These are phyloP conservation scores for Heterodera carotae DNA, from an alignment of 1,140 invertebrate species.

Conservation along the genomic window DNA sequence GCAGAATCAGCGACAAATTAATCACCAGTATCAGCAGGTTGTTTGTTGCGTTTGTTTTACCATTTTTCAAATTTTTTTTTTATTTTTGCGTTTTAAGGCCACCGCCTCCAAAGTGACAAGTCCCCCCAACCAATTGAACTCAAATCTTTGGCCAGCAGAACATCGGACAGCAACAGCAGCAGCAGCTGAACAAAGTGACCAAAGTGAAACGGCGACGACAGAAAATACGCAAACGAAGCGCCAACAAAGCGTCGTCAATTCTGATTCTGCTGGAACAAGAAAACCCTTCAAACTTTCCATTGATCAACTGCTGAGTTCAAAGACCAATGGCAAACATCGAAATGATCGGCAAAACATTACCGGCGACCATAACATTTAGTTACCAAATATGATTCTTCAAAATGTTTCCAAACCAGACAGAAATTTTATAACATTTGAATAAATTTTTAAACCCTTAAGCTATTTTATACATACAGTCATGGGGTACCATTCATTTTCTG, in stretches of 20 bases:
- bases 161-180: not conserved
- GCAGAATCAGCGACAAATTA: not conserved
- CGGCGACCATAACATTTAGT: not conserved
- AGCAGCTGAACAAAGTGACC: not conserved
- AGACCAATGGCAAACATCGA: conserved; percentile 12
- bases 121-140: not conserved
- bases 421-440: no score
- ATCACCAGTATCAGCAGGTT: not conserved
- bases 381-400: not conserved
- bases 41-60: not conserved
- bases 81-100: not conserved
- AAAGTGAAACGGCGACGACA: not conserved
- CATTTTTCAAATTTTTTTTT: no score
- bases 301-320: conserved; percentile 42
- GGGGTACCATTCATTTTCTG: no score
- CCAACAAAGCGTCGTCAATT: not conserved
- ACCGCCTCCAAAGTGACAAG: not conserved
- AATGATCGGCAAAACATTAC: not conserved
- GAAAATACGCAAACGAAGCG: not conserved
- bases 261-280: not conserved
- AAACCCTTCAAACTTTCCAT: conserved; percentile 32
- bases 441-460: no score
- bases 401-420: not conserved
- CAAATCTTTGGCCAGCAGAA: conserved; percentile 8
- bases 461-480: no score